phyloP scores from a whole-genome alignment of 2,113 vertebrate genomes.

The Hylia prasina region DNA sequence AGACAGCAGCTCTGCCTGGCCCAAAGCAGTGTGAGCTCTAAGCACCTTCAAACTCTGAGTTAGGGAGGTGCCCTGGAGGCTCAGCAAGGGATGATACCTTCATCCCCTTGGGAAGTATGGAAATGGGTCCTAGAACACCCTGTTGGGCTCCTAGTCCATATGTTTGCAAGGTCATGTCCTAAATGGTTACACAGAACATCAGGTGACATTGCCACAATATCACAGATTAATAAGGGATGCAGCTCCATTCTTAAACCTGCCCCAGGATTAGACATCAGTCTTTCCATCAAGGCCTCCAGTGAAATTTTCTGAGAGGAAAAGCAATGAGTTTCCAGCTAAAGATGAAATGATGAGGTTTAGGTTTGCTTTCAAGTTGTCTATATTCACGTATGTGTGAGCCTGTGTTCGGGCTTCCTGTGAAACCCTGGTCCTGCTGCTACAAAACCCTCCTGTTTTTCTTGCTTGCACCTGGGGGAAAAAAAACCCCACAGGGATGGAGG shows the following conservation, averaged over 20 bases:
- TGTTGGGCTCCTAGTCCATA: background rate
- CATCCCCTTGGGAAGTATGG: background rate
- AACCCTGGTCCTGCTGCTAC: background rate
- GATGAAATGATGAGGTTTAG: background rate
- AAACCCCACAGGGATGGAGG: background rate
- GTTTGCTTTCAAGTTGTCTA: background rate
- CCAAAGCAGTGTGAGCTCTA: background rate
- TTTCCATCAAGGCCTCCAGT: background rate
- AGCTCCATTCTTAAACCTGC: background rate
- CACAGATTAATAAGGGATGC: background rate
- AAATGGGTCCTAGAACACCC: background rate
- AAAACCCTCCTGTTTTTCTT: background rate
- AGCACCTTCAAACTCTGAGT: background rate
- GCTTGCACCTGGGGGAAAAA: background rate
- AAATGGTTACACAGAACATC: background rate
- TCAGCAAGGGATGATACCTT: background rate
- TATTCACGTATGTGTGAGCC: rapidly evolving
- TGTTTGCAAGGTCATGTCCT: background rate
- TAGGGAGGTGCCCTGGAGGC: background rate
- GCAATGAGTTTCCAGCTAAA: background rate
- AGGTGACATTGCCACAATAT: background rate
- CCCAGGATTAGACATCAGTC: background rate
- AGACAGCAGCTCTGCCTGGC: background rate
- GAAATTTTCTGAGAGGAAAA: background rate
- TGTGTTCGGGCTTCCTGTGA: background rate